Base-by-base conservation (phyloP, 2,113 vertebrate species). In the Caloenas nicobarica region DNA sequence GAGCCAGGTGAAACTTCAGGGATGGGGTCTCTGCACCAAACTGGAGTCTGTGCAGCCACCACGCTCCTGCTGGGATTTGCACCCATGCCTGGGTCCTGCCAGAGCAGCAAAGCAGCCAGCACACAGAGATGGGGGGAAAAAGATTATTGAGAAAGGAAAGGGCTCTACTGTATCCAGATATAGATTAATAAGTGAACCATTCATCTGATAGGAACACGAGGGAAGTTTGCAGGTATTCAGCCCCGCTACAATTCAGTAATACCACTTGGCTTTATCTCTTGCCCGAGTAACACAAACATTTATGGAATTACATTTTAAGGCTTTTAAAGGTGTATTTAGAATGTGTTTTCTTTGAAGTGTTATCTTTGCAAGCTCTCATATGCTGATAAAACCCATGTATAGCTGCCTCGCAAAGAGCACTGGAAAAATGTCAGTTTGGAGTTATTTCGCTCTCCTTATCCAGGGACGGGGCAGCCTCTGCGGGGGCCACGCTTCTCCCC, bases 111-210 rank as follows among this genome's bases (percentile, higher is more conserved):
- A 74, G 64, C 33, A 79, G 15, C 36, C 12, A 2, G 48, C 16
- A 56, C 40, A 31, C 9, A 44, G 53, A 69, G 60, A 65, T n/a
- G 66, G 38, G 36, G 22, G 12, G 7, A 8, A 16, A 13, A 85
- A 46, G 44, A 72, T 71, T 61, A 13, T 21, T 36, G 60, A 53
- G 50, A 83, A 66, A 95, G 88, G 77, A 76, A 92, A 87, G 57
- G 40, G 38, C 71, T 95, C 84, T 50, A 2, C 77, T 69, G 54
- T 58, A 73, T 91, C 64, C 77, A 81, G 81, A 80, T 88, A 74
- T 3, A 40, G 61, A 91, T 97, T 98, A 98, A 98, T 98, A 96
- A 97, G 97, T 98, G 93, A 98, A 46, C 92, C 96, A 98, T 98
- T 98, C 97, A 98, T 97, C 98, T 97, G 97, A 98, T 97, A 97